A percentile compares a stretch with the other conserved stretches of the same genome.
phyloP scores from a whole-genome alignment of 2,888 invertebrate species.

The Bruchidius siliquastri region DNA sequence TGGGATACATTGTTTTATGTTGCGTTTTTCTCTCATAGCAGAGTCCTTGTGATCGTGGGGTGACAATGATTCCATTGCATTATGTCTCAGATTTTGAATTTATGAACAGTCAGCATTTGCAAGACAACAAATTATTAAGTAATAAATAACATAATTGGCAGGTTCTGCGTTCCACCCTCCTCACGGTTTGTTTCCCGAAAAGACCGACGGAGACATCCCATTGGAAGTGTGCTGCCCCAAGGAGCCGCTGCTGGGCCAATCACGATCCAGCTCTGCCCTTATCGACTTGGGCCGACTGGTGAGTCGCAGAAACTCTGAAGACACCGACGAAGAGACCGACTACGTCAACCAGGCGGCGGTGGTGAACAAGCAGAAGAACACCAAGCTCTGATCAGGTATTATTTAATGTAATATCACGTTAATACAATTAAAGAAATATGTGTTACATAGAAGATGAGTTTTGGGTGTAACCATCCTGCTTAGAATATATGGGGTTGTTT shows the following conservation, averaged over 20 bases:
- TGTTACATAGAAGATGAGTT: no score
- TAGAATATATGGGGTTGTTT: no score
- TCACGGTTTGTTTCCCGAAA: slow-evolving; percentile 7
- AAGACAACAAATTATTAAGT: no score
- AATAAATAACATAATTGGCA: background rate
- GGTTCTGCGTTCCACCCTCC: slow-evolving; percentile 10
- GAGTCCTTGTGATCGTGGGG: no score
- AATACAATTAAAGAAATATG: no score
- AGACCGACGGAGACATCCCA: slow-evolving; percentile 22
- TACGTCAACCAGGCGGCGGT: background rate
- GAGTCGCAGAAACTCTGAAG: slow-evolving; percentile 25
- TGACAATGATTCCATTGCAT: no score
- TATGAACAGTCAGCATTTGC: no score
- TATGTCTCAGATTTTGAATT: no score
- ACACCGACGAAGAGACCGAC: slow-evolving; percentile 1
- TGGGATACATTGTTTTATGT: no score
- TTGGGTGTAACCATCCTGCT: no score
- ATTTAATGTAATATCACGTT: background rate
- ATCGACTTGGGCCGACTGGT: slow-evolving; percentile 35
- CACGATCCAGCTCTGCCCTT: slow-evolving; percentile 31
- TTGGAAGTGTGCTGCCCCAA: slow-evolving; percentile 41
- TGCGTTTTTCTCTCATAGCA: no score
- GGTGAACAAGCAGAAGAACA: background rate
- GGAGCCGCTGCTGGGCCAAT: slow-evolving; percentile 40
- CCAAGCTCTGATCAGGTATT: background rate